Evolutionary conservation across 2,113 vertebrate genomes (phyloP), one percentile per base, ranked within the genome.

Genomic region (Corvus cornix): DNA sequence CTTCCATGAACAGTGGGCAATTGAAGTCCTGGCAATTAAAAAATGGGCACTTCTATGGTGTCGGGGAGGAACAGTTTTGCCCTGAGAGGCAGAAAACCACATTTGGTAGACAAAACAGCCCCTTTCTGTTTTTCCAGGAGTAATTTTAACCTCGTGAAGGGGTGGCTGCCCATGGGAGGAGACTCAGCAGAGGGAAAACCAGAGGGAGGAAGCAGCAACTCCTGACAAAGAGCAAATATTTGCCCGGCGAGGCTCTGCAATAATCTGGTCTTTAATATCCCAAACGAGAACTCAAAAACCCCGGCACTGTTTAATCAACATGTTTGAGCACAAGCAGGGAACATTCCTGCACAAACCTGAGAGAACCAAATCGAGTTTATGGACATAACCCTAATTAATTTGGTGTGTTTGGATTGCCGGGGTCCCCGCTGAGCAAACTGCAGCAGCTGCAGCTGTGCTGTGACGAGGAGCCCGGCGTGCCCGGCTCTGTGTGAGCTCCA

Each of bases 321-420:
- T 3, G 37, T 73, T 64, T 69, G 94, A 92, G 75, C 63, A 63
- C 48, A 19, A 31, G 87, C 86, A 70, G 87, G 86, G 96, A 93
- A 77, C 75, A 21, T 52, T 87, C 91, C 80, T 67, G 52, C 73
- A 15, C 74, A 67, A 93, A 81, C 55, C 67, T 64, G 94, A 66
- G 27, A 46, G 89, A 87, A 88, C 66, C 73, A 44, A 91, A 43
- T 27, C 26, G 53, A 62, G 37, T 94, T 84, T 92, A 77, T 86
- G 95, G 96, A 96, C 94, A 93, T 53, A 96, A 93, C 79, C 93
- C 92, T 95, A 95, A 97, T 98, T 97, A 98, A 97, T 97, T 97
- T 53, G 94, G 91, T 55, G 74, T 96, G 82, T 97, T 97, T 97
- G 89, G 48, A 81, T 83, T 94, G 89, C 83, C 53, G 51, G 90